phyloP scores from a whole-genome alignment of 2,113 vertebrate species.

The Pseudorectes ferrugineus region DNA sequence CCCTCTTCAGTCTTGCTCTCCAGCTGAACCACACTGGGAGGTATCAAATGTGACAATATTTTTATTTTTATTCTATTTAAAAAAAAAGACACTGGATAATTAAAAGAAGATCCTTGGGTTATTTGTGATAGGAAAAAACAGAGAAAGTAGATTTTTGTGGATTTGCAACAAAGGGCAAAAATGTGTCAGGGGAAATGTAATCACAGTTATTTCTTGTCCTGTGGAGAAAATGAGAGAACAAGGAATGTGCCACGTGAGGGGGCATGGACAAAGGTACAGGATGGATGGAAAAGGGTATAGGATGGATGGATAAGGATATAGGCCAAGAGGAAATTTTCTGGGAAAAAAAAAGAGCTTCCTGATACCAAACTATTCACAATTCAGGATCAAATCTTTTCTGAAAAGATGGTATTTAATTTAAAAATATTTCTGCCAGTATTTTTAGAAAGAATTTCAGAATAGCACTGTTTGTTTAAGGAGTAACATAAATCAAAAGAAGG shows the following conservation, averaged over 20 bases:
- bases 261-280: no score
- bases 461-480: neutral
- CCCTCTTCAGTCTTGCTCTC: neutral
- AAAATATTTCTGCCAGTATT: neutral
- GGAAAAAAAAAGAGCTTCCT: neutral
- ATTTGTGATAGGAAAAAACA: neutral
- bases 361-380: neutral
- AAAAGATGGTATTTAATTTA: neutral
- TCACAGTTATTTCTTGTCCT: neutral
- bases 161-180: neutral
- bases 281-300: neutral
- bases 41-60: neutral
- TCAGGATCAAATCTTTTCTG: neutral
- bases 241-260: rapidly evolving
- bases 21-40: neutral
- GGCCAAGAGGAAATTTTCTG: neutral
- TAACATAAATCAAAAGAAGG: neutral
- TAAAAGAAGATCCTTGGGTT: neutral
- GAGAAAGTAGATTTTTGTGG: neutral
- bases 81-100: neutral
- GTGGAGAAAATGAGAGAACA: neutral
- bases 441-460: neutral
- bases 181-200: neutral
- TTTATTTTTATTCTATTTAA: neutral
- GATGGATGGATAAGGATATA: neutral